Conservation (phyloP, 2,888 invertebrate genomes). For the Oscheius sp. region DNA sequence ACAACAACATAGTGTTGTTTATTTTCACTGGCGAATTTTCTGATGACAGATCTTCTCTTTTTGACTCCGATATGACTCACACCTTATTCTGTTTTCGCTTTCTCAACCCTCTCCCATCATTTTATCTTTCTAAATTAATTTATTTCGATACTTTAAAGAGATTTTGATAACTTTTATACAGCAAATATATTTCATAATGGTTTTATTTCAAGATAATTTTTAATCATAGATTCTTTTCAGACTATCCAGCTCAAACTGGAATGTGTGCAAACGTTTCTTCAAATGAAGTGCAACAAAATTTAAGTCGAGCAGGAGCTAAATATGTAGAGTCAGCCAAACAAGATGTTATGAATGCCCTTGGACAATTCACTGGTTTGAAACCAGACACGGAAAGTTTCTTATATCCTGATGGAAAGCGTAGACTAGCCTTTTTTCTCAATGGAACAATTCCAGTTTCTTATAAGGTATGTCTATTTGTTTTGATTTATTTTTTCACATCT, state of each 20-base stretch:
- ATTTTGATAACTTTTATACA: no score
- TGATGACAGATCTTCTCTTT: no score
- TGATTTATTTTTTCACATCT: slow-evolving; percentile 42
- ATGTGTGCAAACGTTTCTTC: background rate
- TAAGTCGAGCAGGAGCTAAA: slow-evolving; percentile 39
- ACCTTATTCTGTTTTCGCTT: no score
- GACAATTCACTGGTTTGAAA: slow-evolving; percentile 58
- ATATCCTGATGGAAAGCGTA: slow-evolving; percentile 71
- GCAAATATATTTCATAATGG: no score
- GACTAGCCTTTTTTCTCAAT: slow-evolving; percentile 71
- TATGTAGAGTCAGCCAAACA: slow-evolving; percentile 62
- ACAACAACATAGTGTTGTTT: no score
- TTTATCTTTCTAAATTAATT: no score
- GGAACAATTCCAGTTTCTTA: slow-evolving; percentile 74
- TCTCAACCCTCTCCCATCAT: no score
- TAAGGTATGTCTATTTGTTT: slow-evolving; percentile 70
- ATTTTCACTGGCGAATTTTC: no score
- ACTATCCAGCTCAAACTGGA: background rate
- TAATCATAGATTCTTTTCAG: background rate
- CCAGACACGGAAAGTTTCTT: slow-evolving; percentile 55
- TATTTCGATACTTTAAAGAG: no score
- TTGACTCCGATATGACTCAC: no score
- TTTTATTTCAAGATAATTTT: no score
- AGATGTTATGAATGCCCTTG: slow-evolving; percentile 60
- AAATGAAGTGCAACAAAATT: slow-evolving; percentile 10